Evolutionary conservation across 2,797 vertebrate genomes (phyloP).

Genomic region (Onychomys leucogaster): DNA sequence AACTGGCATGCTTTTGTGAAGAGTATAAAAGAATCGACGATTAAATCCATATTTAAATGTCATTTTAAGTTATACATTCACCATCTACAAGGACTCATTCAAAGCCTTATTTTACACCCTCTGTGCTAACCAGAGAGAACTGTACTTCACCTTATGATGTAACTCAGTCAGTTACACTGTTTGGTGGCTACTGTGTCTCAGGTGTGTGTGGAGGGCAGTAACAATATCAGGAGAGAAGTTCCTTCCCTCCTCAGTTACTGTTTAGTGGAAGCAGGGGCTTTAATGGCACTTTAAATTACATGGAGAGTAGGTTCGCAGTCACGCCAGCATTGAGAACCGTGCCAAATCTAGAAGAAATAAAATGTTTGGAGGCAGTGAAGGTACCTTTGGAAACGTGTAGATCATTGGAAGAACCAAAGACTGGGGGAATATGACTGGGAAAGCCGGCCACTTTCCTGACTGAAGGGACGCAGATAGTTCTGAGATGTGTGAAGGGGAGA

Average conservation of each 20-base stretch:
- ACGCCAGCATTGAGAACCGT: not conserved
- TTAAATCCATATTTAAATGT: slow-evolving; percentile 47
- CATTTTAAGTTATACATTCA: slow-evolving; percentile 31
- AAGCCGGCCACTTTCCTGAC: slow-evolving; percentile 31
- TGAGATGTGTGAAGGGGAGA: not conserved
- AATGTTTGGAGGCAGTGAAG: not conserved
- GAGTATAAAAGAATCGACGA: slow-evolving; percentile 3
- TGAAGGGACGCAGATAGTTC: not conserved
- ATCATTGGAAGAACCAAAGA: not conserved
- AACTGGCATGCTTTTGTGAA: not conserved
- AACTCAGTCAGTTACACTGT: not conserved
- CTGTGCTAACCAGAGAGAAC: not conserved
- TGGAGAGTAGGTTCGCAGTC: not conserved
- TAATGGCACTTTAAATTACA: slow-evolving; percentile 18
- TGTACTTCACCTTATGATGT: slow-evolving; percentile 17
- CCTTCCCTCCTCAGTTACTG: not conserved
- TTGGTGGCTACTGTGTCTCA: not conserved
- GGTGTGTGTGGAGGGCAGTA: not conserved
- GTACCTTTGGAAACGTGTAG: not conserved
- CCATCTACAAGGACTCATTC: not conserved
- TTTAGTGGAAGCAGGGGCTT: slow-evolving; percentile 13
- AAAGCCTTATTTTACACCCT: slow-evolving; percentile 12
- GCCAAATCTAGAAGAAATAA: not conserved
- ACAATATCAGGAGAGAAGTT: slow-evolving; percentile 12
- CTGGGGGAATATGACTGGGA: not conserved